These are phyloP conservation scores for Scortum barcoo DNA, from an alignment of 2,113 vertebrate genomes.

Conservation along the genomic window DNA sequence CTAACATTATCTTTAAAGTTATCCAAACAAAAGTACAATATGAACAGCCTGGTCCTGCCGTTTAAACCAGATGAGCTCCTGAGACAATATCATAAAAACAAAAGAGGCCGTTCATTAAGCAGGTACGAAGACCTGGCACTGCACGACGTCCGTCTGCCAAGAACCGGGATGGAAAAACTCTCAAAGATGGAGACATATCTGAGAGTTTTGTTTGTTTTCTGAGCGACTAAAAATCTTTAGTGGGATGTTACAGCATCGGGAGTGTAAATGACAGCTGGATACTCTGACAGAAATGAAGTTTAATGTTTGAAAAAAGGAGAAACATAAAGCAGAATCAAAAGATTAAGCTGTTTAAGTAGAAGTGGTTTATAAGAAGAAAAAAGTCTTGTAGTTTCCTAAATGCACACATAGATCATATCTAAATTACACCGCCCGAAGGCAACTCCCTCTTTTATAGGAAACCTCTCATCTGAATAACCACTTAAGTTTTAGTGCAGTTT, in stretches of 20 bases:
- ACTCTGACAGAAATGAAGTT: background rate
- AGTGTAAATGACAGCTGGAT: slow-evolving; percentile 10
- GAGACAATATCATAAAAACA: background rate
- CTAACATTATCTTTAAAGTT: too few species aligned
- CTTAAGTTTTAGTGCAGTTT: slow-evolving; percentile 33
- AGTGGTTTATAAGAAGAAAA: background rate
- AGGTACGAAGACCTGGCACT: background rate
- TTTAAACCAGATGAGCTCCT: background rate
- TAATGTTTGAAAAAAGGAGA: background rate
- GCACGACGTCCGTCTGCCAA: background rate
- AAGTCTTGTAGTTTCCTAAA: slow-evolving; percentile 32
- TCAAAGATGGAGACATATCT: background rate
- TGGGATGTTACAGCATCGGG: background rate
- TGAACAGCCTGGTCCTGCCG: background rate
- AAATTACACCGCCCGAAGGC: slow-evolving; percentile 42
- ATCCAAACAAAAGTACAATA: background rate
- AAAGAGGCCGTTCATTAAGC: background rate
- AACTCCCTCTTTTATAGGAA: slow-evolving; percentile 36
- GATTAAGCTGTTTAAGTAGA: background rate
- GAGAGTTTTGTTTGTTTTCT: background rate
- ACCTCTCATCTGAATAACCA: slow-evolving; percentile 38
- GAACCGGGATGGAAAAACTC: background rate
- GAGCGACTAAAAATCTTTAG: background rate
- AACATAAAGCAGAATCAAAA: background rate
- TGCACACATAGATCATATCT: slow-evolving; percentile 40